Base-by-base conservation (phyloP, 2,113 vertebrate species). In the Serilophus lunatus region DNA sequence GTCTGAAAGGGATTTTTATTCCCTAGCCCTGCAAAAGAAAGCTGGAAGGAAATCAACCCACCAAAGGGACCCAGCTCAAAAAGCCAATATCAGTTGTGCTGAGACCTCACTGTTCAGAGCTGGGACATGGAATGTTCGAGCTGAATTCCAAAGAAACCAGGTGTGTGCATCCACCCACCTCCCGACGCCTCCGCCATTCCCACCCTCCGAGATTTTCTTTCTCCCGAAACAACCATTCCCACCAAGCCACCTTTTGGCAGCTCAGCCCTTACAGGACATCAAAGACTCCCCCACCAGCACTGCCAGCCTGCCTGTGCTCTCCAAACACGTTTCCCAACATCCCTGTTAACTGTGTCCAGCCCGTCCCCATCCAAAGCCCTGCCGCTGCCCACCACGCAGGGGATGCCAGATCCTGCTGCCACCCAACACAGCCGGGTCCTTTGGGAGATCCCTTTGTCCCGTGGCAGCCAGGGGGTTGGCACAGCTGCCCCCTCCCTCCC, bases 51-150 rank as follows among this genome's bases (percentile, higher is more conserved):
- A 85, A 76, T 15, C 91, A 72, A 9, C 8, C 33, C 17, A 7
- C 29, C 17, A 29, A 19, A 49, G 54, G 26, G 45, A 12, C 42
- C 15, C 35, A 42, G 35, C 12, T 9, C 40, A 20, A n/a, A 38
- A 40, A 63, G 10, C 3, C 7, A 11, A 0, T 7, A 14, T 18
- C 18, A 23, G 6, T 3, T 4, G 11, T 31, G 66, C 19, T 29
- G 85, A 33, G 28, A 40, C 25, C 60, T 77, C 4, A 0, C n/a
- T 50, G 74, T 1, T 45, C 13, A 5, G 65, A 64, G 70, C 60
- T 44, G 60, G 56, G 54, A 49, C 23, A 2, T 0, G 0, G 50
- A 28, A 18, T 1, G 38, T 22, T 71, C 0, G 0, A 13, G 19
- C 23, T 25, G 56, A 59, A 66, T 91, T 59, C 87, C 87, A 82